Percentiles rank a stretch among this genome's conserved stretches.
These are phyloP conservation scores for Sprattus sprattus DNA, from an alignment of 2,113 vertebrate genomes.

Conservation along the genomic window DNA sequence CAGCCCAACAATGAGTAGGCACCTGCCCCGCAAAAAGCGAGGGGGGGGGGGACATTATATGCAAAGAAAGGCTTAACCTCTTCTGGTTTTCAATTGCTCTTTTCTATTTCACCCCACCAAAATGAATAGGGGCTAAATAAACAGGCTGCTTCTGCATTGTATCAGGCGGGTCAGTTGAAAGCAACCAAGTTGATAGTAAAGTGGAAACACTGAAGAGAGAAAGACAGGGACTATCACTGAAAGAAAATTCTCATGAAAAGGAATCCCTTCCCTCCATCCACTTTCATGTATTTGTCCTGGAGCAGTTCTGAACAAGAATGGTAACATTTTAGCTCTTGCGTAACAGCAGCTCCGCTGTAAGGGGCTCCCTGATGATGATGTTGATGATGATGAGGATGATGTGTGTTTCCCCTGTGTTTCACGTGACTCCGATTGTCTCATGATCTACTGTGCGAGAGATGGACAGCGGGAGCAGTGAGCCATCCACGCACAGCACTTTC, in stretches of 20 bases:
- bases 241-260: background rate
- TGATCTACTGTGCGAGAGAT: background rate
- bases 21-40: slow-evolving; percentile 48
- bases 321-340: slow-evolving; percentile 1
- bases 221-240: background rate
- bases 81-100: background rate
- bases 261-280: background rate
- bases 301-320: slow-evolving; percentile 18
- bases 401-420: background rate
- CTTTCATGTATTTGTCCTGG: background rate
- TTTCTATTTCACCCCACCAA: background rate
- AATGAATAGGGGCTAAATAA: background rate
- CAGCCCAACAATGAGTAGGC: slow-evolving; percentile 39
- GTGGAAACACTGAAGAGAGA: background rate
- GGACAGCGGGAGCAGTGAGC: background rate
- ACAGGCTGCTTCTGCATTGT: background rate
- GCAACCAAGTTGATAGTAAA: background rate
- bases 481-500: background rate
- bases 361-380: slow-evolving; percentile 6
- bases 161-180: no score
- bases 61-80: slow-evolving; percentile 10
- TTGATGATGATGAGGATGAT: background rate
- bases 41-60: background rate
- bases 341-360: slow-evolving; percentile 5
- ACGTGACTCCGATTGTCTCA: background rate